These are phyloP conservation scores for Drosophila recens DNA, from an alignment of 2,888 invertebrate genomes.

Conservation along the genomic window DNA sequence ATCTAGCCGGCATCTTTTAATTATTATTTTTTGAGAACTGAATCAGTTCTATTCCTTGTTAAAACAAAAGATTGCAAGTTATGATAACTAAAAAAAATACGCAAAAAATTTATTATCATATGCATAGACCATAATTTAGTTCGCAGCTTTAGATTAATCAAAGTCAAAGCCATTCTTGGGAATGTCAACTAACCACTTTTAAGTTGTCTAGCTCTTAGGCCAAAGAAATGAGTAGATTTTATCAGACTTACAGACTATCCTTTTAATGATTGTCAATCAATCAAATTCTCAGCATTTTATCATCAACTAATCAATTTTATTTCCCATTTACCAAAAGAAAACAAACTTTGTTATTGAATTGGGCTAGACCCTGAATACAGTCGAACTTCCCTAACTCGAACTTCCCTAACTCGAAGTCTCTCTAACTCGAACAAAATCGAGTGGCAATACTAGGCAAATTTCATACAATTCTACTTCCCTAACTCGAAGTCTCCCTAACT, in stretches of 20 bases:
- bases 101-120: conserved; percentile 59
- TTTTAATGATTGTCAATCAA: conserved; percentile 22
- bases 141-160: conserved; percentile 55
- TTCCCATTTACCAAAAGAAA: conserved; percentile 47
- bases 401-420: too few relatives aligned
- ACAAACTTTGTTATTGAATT: conserved; percentile 10
- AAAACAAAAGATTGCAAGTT: conserved; percentile 48
- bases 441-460: too few relatives aligned
- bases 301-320: conserved; percentile 49
- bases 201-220: background rate
- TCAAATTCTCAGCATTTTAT: conserved; percentile 6
- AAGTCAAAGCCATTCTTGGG: conserved; percentile 33
- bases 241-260: conserved; percentile 4
- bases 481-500: too few relatives aligned
- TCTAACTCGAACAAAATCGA: too few relatives aligned
- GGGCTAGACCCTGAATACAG: conserved; percentile 6
- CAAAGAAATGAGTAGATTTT: conserved; percentile 1
- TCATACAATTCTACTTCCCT: too few relatives aligned
- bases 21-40: conserved; percentile 1
- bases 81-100: conserved; percentile 47
- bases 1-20: conserved; percentile 29
- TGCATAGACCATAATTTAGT: conserved; percentile 41
- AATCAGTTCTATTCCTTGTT: conserved; percentile 37
- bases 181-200: conserved; percentile 12
- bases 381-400: too few relatives aligned